Conservation (phyloP, 1,140 invertebrate species). For the Meloidogyne chitwoodi region DNA sequence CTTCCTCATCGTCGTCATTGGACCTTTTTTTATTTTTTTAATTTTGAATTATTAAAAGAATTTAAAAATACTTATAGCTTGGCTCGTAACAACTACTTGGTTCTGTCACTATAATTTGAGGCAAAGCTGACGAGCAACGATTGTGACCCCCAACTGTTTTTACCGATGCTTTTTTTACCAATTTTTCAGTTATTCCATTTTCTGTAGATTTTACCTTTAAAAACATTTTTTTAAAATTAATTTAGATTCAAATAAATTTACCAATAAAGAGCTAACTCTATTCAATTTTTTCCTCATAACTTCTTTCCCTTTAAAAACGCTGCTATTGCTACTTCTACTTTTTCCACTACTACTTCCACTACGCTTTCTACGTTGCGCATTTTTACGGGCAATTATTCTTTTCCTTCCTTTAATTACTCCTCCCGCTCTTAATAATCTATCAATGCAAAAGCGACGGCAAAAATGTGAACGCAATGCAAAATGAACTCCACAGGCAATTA, state of each 20-base stretch:
- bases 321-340: background rate
- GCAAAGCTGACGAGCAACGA: background rate
- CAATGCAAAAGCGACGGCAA: background rate
- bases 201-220: background rate
- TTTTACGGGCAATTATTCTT: background rate
- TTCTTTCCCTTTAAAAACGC: background rate
- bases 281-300: background rate
- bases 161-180: background rate
- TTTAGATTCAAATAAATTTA: background rate
- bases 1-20: background rate
- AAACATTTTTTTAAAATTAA: background rate
- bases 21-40: background rate
- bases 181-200: background rate
- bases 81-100: constrained; percentile 9
- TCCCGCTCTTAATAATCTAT: background rate
- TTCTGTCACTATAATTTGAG: constrained; percentile 15
- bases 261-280: background rate
- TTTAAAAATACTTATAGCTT: background rate
- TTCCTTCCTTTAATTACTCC: background rate
- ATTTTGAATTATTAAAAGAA: background rate
- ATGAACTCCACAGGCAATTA: background rate
- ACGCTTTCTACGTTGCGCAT: constrained; percentile 9
- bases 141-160: background rate
- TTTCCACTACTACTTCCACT: background rate
- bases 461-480: background rate